These are phyloP conservation scores for Trissolcus brochymenae DNA, from an alignment of 2,888 invertebrate species.

Conservation along the genomic window DNA sequence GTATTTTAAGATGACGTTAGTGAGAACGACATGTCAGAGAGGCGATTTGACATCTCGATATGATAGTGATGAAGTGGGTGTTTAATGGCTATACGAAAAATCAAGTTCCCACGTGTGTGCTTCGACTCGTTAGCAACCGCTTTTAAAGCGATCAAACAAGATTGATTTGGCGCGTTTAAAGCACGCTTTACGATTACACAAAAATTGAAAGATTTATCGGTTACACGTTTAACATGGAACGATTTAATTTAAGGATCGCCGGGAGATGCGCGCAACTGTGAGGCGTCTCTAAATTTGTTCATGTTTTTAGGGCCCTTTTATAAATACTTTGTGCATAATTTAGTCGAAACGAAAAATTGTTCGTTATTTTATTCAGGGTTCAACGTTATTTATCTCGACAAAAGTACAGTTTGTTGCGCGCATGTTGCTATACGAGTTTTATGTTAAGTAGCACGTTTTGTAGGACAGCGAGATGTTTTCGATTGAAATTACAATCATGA, in stretches of 20 bases:
- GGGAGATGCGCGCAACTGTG: slow-evolving; percentile 3
- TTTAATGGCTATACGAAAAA: slow-evolving; percentile 34
- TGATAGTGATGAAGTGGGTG: slow-evolving; percentile 35
- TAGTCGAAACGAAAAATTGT: slow-evolving; percentile 6
- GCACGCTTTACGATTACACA: slow-evolving; percentile 33
- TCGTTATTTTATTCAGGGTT: neutral
- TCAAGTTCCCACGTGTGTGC: slow-evolving; percentile 22
- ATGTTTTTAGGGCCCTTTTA: slow-evolving; percentile 21
- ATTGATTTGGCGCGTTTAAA: slow-evolving; percentile 35
- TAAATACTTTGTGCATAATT: slow-evolving; percentile 14
- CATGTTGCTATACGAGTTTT: neutral
- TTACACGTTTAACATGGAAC: slow-evolving; percentile 39
- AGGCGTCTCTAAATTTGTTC: slow-evolving; percentile 10
- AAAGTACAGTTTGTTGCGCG: slow-evolving; percentile 3
- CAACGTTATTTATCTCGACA: slow-evolving; percentile 3
- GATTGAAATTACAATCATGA: slow-evolving; percentile 7
- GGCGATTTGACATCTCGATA: slow-evolving; percentile 37
- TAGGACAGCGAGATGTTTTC: slow-evolving; percentile 1
- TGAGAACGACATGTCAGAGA: slow-evolving; percentile 39
- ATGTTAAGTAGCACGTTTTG: slow-evolving; percentile 4
- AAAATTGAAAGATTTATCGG: slow-evolving; percentile 41
- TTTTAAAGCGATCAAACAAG: slow-evolving; percentile 36
- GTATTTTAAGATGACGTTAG: slow-evolving; percentile 5
- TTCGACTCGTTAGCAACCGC: slow-evolving; percentile 28
- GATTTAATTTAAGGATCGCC: slow-evolving; percentile 44